A percentile compares a stretch with the other conserved stretches of the same genome.
Conservation (phyloP, 2,888 invertebrate species). For the Bembecia ichneumoniformis region DNA sequence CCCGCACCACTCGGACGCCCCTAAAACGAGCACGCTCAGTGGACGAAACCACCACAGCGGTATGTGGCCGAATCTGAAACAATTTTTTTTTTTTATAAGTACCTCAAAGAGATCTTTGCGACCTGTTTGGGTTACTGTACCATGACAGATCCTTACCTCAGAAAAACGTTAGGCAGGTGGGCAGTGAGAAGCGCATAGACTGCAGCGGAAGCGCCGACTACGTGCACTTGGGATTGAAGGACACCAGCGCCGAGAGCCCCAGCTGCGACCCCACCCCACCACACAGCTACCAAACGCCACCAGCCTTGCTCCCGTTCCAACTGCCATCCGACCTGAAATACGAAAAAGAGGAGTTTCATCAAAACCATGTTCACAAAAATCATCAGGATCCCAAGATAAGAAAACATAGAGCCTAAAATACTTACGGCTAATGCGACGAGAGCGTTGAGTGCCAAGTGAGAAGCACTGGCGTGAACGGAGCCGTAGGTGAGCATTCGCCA, state of each 20-base stretch:
- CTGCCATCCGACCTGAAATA: conserved; percentile 61
- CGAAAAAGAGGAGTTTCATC: no score
- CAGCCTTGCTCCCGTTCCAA: conserved; percentile 82
- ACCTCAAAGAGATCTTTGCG: no score
- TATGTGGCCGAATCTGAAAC: conserved; percentile 48
- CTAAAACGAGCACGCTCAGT: conserved; percentile 74
- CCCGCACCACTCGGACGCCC: conserved; percentile 73
- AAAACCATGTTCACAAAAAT: no score
- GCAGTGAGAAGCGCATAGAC: conserved; percentile 91
- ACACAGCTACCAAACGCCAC: conserved; percentile 78
- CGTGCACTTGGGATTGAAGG: conserved; percentile 80
- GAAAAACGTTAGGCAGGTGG: conserved; percentile 86
- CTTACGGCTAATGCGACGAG: conserved; percentile 54
- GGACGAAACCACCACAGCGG: conserved; percentile 70
- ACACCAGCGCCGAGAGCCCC: conserved; percentile 83
- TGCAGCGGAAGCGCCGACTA: conserved; percentile 92
- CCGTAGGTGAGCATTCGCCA: conserved; percentile 89
- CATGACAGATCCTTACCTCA: conserved; percentile 40
- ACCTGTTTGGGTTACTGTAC: no score
- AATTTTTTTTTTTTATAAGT: no score
- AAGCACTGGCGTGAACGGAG: conserved; percentile 81
- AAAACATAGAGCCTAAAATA: conserved; percentile 5
- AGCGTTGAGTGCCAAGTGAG: conserved; percentile 83
- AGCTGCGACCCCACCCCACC: conserved; percentile 81
- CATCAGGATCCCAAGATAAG: no score